Conservation (phyloP, 2,888 invertebrate genomes). For the Dasypolia templi region DNA sequence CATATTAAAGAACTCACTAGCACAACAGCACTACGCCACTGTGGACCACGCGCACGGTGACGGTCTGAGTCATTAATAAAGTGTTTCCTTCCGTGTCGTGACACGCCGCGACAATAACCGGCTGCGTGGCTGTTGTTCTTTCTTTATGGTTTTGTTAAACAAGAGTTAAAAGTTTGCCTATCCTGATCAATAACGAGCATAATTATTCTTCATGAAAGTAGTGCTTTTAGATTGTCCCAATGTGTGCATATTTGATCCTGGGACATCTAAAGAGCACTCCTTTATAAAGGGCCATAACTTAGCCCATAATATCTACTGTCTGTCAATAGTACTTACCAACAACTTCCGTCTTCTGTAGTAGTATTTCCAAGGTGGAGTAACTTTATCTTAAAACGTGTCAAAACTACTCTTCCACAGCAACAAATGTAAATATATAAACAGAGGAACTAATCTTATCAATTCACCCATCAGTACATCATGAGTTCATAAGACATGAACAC, state of each 20-base stretch:
- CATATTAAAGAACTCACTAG: background rate
- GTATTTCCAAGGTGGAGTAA: background rate
- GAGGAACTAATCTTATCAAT: constrained; percentile 17
- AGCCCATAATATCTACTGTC: background rate
- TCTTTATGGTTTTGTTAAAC: background rate
- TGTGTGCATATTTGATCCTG: background rate
- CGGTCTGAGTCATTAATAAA: constrained; percentile 32
- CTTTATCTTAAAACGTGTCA: background rate
- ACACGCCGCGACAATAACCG: constrained; percentile 13
- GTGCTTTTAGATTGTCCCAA: background rate
- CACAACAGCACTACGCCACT: background rate
- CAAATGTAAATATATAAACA: constrained; percentile 12
- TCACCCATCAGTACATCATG: constrained; percentile 8
- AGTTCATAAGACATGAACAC: constrained; percentile 42
- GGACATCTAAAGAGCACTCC: background rate
- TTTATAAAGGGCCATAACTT: background rate
- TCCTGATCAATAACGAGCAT: background rate
- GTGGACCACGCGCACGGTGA: background rate
- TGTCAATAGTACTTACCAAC: background rate
- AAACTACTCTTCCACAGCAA: background rate
- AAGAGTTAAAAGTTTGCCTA: background rate
- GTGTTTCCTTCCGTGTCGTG: constrained; percentile 42
- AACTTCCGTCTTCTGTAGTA: background rate
- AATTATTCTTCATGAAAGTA: background rate
- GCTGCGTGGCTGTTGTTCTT: background rate